These are phyloP conservation scores for Goniozus legneri DNA, from an alignment of 1,140 invertebrate species.

Conservation along the genomic window DNA sequence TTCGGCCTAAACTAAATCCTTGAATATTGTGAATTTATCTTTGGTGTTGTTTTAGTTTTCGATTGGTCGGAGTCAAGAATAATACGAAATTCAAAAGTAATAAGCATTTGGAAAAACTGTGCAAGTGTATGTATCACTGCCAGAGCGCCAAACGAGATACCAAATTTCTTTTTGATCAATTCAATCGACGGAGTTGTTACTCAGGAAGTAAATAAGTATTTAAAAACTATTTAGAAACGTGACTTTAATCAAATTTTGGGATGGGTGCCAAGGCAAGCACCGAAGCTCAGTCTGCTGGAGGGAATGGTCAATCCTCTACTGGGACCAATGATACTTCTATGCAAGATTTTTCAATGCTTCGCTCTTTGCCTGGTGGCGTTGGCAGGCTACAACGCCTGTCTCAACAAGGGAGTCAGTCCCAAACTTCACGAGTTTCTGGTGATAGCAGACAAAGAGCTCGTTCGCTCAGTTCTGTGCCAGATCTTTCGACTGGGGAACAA, in stretches of 20 bases:
- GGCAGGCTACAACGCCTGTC: conserved; percentile 40
- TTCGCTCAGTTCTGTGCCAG: conserved; percentile 79
- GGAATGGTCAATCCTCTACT: conserved; percentile 70
- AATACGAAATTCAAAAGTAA: neutral
- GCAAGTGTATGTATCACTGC: conserved; percentile 26
- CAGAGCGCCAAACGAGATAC: conserved; percentile 10
- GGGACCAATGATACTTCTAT: conserved; percentile 67
- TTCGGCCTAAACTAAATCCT: conserved; percentile 37
- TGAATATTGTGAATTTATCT: conserved; percentile 14
- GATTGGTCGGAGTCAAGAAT: conserved; percentile 2
- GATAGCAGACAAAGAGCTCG: conserved; percentile 75
- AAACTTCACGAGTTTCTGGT: conserved; percentile 59
- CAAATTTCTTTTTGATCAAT: too few relatives aligned
- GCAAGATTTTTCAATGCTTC: conserved; percentile 68
- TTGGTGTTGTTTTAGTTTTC: conserved; percentile 3
- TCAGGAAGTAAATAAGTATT: too few relatives aligned
- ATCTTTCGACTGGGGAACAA: conserved; percentile 56
- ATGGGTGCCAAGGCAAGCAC: conserved; percentile 85
- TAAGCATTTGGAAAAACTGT: conserved; percentile 15
- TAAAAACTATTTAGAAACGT: too few relatives aligned
- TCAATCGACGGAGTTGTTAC: too few relatives aligned
- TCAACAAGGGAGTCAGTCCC: conserved; percentile 40
- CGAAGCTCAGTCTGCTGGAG: conserved; percentile 68
- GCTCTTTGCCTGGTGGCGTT: conserved; percentile 65
- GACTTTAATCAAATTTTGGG: conserved; percentile 23